Percentiles rank a stretch among this genome's conserved stretches.
These are phyloP conservation scores for Galerucella nymphaeae DNA, from an alignment of 2,888 invertebrate genomes.

Conservation along the genomic window DNA sequence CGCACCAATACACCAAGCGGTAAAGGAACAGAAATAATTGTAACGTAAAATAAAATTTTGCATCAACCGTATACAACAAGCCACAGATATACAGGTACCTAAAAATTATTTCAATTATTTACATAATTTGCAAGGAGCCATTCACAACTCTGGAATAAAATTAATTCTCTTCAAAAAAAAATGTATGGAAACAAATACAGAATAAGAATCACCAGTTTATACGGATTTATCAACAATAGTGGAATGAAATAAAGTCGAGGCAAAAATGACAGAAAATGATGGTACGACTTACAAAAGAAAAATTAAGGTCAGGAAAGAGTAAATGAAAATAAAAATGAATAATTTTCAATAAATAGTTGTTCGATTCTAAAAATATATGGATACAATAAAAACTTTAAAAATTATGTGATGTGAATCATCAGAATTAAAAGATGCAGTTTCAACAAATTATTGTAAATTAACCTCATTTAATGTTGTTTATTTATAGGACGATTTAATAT, in stretches of 20 bases:
- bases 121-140: slow-evolving; percentile 48
- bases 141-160: slow-evolving; percentile 15
- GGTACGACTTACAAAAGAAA: too few relatives aligned
- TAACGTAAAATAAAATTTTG: slow-evolving; percentile 55
- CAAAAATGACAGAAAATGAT: too few relatives aligned
- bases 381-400: not conserved
- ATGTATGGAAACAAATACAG: too few relatives aligned
- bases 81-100: slow-evolving; percentile 65
- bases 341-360: not conserved
- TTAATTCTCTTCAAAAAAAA: too few relatives aligned
- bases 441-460: not conserved
- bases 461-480: not conserved
- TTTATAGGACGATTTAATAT: not conserved
- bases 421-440: not conserved
- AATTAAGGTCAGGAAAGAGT: too few relatives aligned
- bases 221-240: too few relatives aligned
- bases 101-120: slow-evolving; percentile 58
- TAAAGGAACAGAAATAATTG: slow-evolving; percentile 41
- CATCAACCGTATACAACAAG: slow-evolving; percentile 64
- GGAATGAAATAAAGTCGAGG: too few relatives aligned
- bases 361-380: not conserved
- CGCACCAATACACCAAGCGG: slow-evolving; percentile 55
- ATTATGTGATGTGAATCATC: not conserved
- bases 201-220: too few relatives aligned
- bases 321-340: too few relatives aligned